Evolutionary conservation across 2,888 invertebrate species (phyloP).

Genomic region (Cyclophora albipunctata): DNA sequence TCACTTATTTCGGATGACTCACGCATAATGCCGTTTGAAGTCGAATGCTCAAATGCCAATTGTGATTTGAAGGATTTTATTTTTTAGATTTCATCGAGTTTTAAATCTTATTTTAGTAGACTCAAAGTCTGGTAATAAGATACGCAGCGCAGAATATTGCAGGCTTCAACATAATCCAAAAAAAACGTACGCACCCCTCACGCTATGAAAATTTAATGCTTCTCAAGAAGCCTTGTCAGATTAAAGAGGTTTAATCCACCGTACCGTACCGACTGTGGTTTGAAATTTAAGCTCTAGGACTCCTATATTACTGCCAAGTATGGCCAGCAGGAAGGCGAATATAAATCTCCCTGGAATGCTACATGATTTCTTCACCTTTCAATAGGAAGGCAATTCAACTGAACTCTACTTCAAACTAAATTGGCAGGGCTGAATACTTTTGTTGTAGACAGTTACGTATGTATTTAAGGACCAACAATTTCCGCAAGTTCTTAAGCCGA

Average conservation of each 20-base stretch:
- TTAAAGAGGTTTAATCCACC: constrained; percentile 41
- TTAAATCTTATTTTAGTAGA: background rate
- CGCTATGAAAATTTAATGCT: constrained; percentile 46
- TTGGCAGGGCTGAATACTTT: too few relatives aligned
- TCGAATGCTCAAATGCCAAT: constrained; percentile 18
- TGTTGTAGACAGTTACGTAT: too few relatives aligned
- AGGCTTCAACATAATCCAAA: constrained; percentile 51
- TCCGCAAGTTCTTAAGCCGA: constrained; percentile 41
- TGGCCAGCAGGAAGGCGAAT: too few relatives aligned
- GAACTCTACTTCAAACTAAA: too few relatives aligned
- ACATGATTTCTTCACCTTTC: too few relatives aligned
- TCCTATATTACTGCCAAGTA: background rate
- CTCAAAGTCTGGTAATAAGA: constrained; percentile 28
- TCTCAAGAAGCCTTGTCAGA: constrained; percentile 52
- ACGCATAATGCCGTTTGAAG: constrained; percentile 26
- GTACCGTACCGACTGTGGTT: constrained; percentile 24
- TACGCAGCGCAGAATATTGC: constrained; percentile 23
- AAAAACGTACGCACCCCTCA: constrained; percentile 27
- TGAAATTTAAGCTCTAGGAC: constrained; percentile 27
- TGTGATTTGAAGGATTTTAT: constrained; percentile 1
- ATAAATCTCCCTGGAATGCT: too few relatives aligned
- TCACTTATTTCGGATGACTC: constrained; percentile 44
- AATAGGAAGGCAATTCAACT: too few relatives aligned
- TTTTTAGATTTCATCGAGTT: constrained; percentile 1
- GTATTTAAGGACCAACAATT: constrained; percentile 19